Evolutionary conservation across 2,888 invertebrate genomes (phyloP), one percentile per base, ranked within the genome.

Genomic region (Cenopis cana): DNA sequence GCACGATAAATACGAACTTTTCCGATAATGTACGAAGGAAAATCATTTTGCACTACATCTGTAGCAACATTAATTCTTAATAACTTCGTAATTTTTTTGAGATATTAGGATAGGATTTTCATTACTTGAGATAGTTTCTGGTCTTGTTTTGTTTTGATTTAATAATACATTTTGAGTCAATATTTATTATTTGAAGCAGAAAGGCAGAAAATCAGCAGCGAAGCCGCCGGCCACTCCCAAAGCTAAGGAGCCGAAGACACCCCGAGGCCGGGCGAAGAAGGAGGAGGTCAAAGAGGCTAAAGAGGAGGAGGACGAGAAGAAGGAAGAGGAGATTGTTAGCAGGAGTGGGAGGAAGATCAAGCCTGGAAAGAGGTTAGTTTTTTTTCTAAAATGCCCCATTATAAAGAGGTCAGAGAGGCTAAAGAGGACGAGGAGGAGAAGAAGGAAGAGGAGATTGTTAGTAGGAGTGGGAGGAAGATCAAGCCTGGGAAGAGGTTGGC

Each of bases 261-360:
- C 93, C 0, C 83, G 91, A 8, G 88, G 89, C 0, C 86, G 88
- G 49, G 80, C 77, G 24, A 92, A 88, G 82, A 90, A 86, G 66
- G 91, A 91, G 0, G 88, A 89, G 0, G 73, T 74, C 3, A 84
- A 84, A 29, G 82, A 82, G 46, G 73, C 67, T 0, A 75, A 85
- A 52, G 78, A 81, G 0, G 75, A 79, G 8, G 82, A 78, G 0
- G 89, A 89, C 1, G 88, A 88, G 0, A 84, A 86, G 12, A 87
- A 86, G 76, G 86, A 33, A 33, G 33, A 33, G 4, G 94, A 96
- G 12, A 12, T 10, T 1, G 17, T 95, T 10, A 96, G 96, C 82
- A 94, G 96, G 70, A 96, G 96, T 79, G 96, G 96, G 0, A 94
- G 97, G 66, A 96, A 96, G 87, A 96, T 97, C 73, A 95, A 96